These are phyloP conservation scores for Griposia aprilina DNA, from an alignment of 2,888 invertebrate species.

Conservation along the genomic window DNA sequence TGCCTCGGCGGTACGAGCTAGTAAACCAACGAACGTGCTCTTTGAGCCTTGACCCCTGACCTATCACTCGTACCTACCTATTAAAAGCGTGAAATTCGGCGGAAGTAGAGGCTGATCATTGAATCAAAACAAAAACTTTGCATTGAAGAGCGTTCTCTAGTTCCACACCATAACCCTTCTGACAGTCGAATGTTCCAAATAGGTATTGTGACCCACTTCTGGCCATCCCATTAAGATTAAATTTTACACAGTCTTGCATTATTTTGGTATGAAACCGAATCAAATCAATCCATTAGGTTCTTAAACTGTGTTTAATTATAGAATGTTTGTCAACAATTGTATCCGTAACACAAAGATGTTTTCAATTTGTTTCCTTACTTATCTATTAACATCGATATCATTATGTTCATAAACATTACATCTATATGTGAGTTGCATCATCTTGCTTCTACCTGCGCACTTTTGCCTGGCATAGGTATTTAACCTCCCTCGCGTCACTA, in stretches of 20 bases:
- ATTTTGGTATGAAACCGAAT: background rate
- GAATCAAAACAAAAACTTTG: background rate
- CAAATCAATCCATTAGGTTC: background rate
- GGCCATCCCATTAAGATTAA: background rate
- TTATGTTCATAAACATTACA: background rate
- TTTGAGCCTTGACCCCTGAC: background rate
- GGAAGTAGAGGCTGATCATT: background rate
- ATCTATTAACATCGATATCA: background rate
- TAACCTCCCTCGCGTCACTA: no score
- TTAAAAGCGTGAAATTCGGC: background rate
- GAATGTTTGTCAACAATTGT: slow-evolving; percentile 41
- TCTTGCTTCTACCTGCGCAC: background rate
- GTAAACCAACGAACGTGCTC: background rate
- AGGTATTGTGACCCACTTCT: background rate
- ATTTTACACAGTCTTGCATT: background rate
- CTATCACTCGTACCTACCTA: background rate
- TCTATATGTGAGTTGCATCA: background rate
- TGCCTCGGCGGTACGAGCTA: background rate
- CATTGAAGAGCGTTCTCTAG: background rate
- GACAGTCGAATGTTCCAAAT: background rate
- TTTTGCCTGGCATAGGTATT: background rate
- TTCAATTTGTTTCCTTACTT: background rate
- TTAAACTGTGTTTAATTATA: background rate
- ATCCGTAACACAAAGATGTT: slow-evolving; percentile 30
- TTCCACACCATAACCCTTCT: background rate